Evolutionary conservation across 2,113 vertebrate genomes (phyloP).

Genomic region (Chelonoidis abingdonii): DNA sequence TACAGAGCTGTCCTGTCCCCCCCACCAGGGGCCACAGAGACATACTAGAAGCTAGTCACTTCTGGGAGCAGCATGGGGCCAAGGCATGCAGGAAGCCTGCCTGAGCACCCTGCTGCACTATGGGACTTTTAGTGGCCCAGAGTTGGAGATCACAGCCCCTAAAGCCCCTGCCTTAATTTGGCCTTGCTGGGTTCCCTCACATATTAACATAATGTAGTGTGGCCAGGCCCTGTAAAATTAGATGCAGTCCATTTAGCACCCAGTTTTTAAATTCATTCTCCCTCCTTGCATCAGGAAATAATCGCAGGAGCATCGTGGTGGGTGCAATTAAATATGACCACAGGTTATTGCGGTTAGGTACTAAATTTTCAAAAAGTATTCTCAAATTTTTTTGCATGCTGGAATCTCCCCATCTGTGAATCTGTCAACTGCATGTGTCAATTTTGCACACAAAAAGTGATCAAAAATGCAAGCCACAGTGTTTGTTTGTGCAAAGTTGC

Average conservation of each 20-base stretch:
- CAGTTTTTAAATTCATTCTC: background rate
- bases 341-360: background rate
- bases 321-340: background rate
- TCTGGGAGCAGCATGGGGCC: no score
- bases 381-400: conserved; percentile 21
- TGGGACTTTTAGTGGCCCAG: no score
- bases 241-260: background rate
- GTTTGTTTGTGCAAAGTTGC: background rate
- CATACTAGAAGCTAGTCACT: no score
- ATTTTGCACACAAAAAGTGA: conserved; percentile 37
- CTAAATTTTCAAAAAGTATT: conserved; percentile 22
- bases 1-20: no score
- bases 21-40: no score
- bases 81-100: no score
- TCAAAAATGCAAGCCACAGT: conserved; percentile 28
- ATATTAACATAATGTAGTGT: background rate
- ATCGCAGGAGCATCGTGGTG: background rate
- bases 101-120: no score
- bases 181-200: no score
- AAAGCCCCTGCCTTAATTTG: no score
- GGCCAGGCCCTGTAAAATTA: background rate
- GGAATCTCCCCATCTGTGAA: conserved; percentile 46
- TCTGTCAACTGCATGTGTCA: conserved; percentile 48
- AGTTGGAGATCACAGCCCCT: no score
- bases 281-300: conserved; percentile 20